Evolutionary conservation across 92 coral and sea anemone species (phyloP).

Genomic region (Bergia puertoricense): DNA sequence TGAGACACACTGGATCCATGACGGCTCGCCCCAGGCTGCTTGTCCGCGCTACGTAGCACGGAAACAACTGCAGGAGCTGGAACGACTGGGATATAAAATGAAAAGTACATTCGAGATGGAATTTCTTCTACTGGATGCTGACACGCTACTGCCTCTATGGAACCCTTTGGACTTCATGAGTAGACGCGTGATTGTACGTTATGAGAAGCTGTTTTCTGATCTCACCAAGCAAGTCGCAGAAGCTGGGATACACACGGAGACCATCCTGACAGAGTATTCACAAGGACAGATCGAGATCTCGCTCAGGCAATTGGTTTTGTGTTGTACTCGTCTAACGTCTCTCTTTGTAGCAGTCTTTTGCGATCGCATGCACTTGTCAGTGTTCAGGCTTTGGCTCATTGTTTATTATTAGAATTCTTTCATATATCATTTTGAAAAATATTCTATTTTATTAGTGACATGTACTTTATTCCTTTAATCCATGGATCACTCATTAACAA

Average conservation of each 20-base stretch:
- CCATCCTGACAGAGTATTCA: constrained; percentile 20
- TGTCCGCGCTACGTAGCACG: constrained; percentile 40
- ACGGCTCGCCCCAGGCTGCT: constrained; percentile 27
- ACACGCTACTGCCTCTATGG: constrained; percentile 11
- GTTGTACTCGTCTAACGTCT: neutral
- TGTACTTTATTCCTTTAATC: too few relatives aligned
- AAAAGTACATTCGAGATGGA: constrained; percentile 37
- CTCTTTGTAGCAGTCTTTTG: neutral
- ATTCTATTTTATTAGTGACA: too few relatives aligned
- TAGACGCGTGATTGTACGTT: neutral
- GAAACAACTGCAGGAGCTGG: constrained; percentile 19
- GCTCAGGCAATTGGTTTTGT: neutral
- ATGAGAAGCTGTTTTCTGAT: constrained; percentile 40
- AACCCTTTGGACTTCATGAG: constrained; percentile 12
- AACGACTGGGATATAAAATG: constrained; percentile 4
- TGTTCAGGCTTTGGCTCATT: neutral
- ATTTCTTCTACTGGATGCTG: constrained; percentile 11
- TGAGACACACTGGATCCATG: constrained; percentile 35
- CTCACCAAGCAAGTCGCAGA: constrained; percentile 28
- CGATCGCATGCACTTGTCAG: neutral
- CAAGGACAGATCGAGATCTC: constrained; percentile 27
- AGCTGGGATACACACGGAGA: constrained; percentile 19
- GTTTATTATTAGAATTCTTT: too few relatives aligned
- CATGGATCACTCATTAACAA: too few relatives aligned
- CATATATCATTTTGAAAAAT: too few relatives aligned